Evolutionary conservation across 1,140 invertebrate genomes (phyloP), one percentile per base, ranked within the genome.

Genomic region (Agrypnia vestita): DNA sequence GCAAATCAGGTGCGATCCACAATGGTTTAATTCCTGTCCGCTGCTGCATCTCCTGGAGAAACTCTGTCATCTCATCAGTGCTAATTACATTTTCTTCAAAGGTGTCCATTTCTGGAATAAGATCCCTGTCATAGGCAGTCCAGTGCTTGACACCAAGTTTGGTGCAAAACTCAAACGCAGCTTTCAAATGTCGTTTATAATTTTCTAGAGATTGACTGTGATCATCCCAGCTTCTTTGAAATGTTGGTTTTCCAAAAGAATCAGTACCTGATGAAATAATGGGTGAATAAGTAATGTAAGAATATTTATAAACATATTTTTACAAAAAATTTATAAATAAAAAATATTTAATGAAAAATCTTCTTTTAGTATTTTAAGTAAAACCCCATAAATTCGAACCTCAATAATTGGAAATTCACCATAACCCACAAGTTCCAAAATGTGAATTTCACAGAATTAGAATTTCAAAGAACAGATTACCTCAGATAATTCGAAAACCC

Each of bases 61-160:
- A 89, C 51, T 93, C 91, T 6, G 88, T 84, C 0, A 93, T 89
- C 74, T 92, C 91, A 69, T 94, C 92, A 84, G 91, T 89, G 74
- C 92, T 89, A 15, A 84, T 80, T 80, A 89, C 90, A 19, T 86
- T 89, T 81, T 93, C 92, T 4, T 91, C 91, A 79, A 91, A 86
- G 43, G 84, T 88, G 4, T 90, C 88, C 0, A 86, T 85, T 56
- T 86, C 84, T 0, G 91, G 91, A 7, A 90, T 86, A 46, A 92
- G 79, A 82, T 91, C 91, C 1, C 90, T 88, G 84, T 93, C 93
- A 84, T 91, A 92, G 56, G 91, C 93, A 0, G 91, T 92, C 91
- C 91, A 93, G 84, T 92, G 92, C 84, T 92, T 92, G 0, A 93
- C 82, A 46, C 91, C 90, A 0, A 93, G 87, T 85, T 93, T 94